These are phyloP conservation scores for Takifugu rubripes DNA, from an alignment of 2,797 vertebrate genomes.

Conservation along the genomic window DNA sequence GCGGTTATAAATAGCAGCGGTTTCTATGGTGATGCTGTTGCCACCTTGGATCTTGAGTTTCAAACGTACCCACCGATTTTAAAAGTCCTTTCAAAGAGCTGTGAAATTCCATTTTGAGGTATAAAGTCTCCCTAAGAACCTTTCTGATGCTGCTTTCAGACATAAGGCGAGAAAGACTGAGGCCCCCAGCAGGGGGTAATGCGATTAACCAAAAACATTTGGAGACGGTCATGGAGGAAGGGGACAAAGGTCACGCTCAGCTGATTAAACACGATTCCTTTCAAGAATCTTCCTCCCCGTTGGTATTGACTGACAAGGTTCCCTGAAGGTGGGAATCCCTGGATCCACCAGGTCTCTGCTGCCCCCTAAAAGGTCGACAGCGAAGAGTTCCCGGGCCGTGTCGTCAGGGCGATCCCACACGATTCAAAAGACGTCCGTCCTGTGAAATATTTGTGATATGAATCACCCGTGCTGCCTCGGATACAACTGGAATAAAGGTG, in stretches of 20 bases:
- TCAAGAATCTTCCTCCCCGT: conserved; percentile 19
- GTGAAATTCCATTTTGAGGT: conserved; percentile 33
- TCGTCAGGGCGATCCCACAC: no score
- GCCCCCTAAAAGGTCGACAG: no score
- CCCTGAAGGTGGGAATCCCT: not conserved
- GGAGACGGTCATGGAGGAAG: conserved; percentile 18
- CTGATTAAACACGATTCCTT: conserved; percentile 38
- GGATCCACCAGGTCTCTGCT: no score
- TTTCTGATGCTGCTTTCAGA: conserved; percentile 6
- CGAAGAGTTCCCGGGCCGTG: no score
- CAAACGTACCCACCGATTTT: conserved; percentile 33
- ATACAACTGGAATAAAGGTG: no score
- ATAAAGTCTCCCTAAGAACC: not conserved
- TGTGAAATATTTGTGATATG: conserved; percentile 8
- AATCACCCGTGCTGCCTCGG: no score
- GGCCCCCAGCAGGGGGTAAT: conserved; percentile 53
- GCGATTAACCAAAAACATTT: conserved; percentile 46
- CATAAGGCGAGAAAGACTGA: conserved; percentile 13
- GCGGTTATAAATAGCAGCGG: conserved; percentile 19
- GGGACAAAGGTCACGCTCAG: conserved; percentile 25
- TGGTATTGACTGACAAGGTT: not conserved
- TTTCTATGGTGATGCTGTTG: conserved; percentile 31
- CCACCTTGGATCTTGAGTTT: conserved; percentile 6
- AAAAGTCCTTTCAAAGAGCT: conserved; percentile 36
- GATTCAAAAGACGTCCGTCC: not conserved